phyloP scores from a whole-genome alignment of 2,113 vertebrate species.

The Xenopus borealis region DNA sequence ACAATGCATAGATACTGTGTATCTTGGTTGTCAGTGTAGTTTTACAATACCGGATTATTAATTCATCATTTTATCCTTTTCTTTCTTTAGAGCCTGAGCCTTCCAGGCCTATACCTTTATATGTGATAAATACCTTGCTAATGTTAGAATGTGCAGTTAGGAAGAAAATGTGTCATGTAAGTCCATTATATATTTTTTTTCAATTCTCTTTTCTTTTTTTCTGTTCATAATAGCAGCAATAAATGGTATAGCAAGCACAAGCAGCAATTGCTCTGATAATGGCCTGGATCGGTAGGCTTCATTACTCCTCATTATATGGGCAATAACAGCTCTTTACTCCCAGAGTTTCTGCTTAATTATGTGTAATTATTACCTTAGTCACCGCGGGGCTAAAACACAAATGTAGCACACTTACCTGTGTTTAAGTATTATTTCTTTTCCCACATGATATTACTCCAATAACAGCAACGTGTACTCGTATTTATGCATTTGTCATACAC shows the following conservation, averaged over 20 bases:
- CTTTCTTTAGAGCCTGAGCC: too few relatives aligned
- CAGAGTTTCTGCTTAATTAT: conserved; percentile 41
- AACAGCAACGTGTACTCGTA: background rate
- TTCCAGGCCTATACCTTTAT: background rate
- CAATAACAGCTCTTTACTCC: conserved; percentile 42
- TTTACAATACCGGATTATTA: too few relatives aligned
- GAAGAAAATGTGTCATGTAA: conserved; percentile 19
- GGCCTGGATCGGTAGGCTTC: conserved; percentile 41
- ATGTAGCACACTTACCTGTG: conserved; percentile 30
- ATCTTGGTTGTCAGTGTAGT: too few relatives aligned
- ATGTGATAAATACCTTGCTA: conserved; percentile 14
- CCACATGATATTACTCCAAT: conserved; percentile 2
- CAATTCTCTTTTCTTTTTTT: background rate
- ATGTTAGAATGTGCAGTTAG: conserved; percentile 9
- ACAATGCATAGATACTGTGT: too few relatives aligned
- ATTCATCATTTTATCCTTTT: too few relatives aligned
- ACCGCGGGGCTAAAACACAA: conserved; percentile 35
- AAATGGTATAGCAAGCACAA: conserved; percentile 37
- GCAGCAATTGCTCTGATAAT: conserved; percentile 43
- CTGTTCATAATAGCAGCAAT: conserved; percentile 44
- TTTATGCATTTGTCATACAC: background rate
- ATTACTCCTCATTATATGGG: conserved; percentile 46
- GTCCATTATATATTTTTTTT: conserved; percentile 33
- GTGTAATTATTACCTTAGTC: conserved; percentile 43
- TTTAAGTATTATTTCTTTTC: conserved; percentile 8